These are phyloP conservation scores for Thunnus thynnus DNA, from an alignment of 2,113 vertebrate species.

Conservation along the genomic window DNA sequence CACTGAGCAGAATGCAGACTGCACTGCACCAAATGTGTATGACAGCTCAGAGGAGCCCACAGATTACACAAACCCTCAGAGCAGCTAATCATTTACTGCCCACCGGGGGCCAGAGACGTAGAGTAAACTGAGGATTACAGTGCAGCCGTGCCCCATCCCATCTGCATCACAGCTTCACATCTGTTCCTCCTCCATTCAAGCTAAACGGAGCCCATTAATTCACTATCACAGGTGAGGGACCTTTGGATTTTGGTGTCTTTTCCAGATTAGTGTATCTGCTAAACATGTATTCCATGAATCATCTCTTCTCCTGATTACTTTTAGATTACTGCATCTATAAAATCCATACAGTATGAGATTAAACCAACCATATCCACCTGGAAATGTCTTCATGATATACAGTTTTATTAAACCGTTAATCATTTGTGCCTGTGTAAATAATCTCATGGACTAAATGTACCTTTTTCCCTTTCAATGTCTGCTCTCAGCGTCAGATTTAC, in stretches of 20 bases:
- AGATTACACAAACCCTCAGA: conserved; percentile 47
- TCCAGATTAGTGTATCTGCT: not conserved
- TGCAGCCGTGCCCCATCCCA: conserved; percentile 23
- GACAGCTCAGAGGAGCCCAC: conserved; percentile 27
- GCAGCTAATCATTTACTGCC: conserved; percentile 44
- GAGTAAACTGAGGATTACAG: conserved; percentile 38
- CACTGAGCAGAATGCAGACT: not conserved
- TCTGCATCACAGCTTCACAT: conserved; percentile 45
- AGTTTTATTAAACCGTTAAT: conserved; percentile 37
- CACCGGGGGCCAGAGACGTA: conserved; percentile 7
- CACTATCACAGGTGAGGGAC: conserved; percentile 29
- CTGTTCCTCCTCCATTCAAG: conserved; percentile 27
- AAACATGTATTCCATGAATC: not conserved
- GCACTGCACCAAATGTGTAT: conserved; percentile 12
- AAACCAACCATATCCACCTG: not conserved
- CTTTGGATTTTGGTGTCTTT: not conserved
- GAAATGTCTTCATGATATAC: conserved; percentile 20
- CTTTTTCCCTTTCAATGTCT: not conserved
- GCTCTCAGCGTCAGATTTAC: conserved; percentile 45
- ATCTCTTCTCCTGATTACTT: conserved; percentile 2
- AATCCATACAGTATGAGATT: conserved; percentile 2
- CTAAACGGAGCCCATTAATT: conserved; percentile 32
- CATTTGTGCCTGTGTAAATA: conserved; percentile 37
- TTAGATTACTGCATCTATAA: not conserved
- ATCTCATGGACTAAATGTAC: conserved; percentile 23